These are phyloP conservation scores for Colletes collaris DNA, from an alignment of 2,888 invertebrate genomes.

Conservation along the genomic window DNA sequence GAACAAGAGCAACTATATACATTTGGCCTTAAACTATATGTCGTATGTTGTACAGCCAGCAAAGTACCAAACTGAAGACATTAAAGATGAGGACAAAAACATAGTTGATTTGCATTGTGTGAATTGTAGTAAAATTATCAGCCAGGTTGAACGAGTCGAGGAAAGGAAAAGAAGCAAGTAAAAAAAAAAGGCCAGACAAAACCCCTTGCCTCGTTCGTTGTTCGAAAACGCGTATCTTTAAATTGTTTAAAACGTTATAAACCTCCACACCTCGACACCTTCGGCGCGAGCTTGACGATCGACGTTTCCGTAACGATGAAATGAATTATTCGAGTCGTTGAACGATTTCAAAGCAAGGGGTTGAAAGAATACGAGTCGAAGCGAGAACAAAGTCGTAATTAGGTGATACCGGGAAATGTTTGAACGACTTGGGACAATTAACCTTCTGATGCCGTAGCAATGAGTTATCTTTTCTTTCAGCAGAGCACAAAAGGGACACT, in stretches of 20 bases:
- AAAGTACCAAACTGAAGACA: not conserved
- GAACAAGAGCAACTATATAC: not conserved
- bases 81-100: not conserved
- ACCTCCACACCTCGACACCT: not conserved
- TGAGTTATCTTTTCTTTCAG: not conserved
- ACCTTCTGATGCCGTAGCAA: not conserved
- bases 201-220: too few species aligned
- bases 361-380: not conserved
- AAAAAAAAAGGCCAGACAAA: too few species aligned
- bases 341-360: not conserved
- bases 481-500: not conserved
- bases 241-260: too few species aligned
- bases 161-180: too few species aligned
- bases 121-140: too few species aligned
- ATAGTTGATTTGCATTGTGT: too few species aligned
- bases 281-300: not conserved
- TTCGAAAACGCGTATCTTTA: too few species aligned
- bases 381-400: not conserved
- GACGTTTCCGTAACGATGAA: not conserved
- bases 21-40: not conserved
- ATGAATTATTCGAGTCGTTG: too few species aligned
- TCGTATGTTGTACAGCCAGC: constrained; percentile 1
- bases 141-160: constrained; percentile 4
- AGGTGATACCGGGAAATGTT: too few species aligned
- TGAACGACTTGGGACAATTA: not conserved